Base-by-base conservation (phyloP, 2,797 vertebrate genomes). In the Lateolabrax maculatus region DNA sequence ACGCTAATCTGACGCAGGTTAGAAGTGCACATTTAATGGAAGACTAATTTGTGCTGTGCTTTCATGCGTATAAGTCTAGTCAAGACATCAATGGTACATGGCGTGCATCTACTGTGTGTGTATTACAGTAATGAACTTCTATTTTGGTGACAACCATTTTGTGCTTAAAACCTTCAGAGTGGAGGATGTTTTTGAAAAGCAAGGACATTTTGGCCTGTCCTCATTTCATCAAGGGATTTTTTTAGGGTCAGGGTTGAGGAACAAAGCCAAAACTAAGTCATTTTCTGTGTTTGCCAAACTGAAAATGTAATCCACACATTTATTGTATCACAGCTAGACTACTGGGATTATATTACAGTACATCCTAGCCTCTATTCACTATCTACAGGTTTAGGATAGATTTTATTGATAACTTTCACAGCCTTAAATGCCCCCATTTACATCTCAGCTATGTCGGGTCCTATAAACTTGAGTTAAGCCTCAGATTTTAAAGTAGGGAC, bases 21-120 rank as follows among this genome's bases (percentile, higher is more conserved):
- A 39, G 9, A 15, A 69, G 75, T 53, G 52, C 63, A 75, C 8
- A 56, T 72, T 61, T 57, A 77, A 78, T 65, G 57, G 73, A 58
- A 29, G 19, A 23, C 19, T 72, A 52, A 77, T 78, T 39, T 70
- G 31, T 43, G 44, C 27, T 18, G 67, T 46, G 77, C 55, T 71
- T 75, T 56, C 11, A 13, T 70, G 53, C 19, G 23, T 66, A 34
- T 15, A 25, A 46, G 23, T 69, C n/a, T 44, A 34, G 29, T 58
- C 3, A 3, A 41, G 37, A 75, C 2, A 1, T 44, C 19, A 23
- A 39, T 74, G 25, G 53, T 34, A 25, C 48, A 29, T 57, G 56
- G 57, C 5, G 2, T 71, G 46, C 7, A n/a, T 51, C 23, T 27
- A 6, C 36, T 21, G 36, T 62, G 29, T 62, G 44, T 13, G 1